phyloP scores from a whole-genome alignment of 2,888 invertebrate species.

The Philaethria dido region DNA sequence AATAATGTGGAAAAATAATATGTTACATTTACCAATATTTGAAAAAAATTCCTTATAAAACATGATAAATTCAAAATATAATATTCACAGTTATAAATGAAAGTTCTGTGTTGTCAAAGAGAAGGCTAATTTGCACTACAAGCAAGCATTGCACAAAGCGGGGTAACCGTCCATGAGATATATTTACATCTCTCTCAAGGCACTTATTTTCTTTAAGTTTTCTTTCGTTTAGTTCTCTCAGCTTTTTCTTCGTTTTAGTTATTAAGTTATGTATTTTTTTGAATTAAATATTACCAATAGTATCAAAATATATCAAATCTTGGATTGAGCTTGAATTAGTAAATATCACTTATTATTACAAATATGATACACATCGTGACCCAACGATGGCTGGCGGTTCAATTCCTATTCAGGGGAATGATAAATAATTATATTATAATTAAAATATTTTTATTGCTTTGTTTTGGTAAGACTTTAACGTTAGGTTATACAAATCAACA shows the following conservation, averaged over 20 bases:
- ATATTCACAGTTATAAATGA: not conserved
- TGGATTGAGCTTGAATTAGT: no score
- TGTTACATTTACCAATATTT: not conserved
- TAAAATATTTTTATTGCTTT: no score
- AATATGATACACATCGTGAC: no score
- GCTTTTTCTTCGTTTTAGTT: conserved; percentile 4
- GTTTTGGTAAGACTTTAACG: no score
- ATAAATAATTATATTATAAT: no score
- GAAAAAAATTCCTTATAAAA: not conserved
- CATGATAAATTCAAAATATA: not conserved
- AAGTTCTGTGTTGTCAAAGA: conserved; percentile 8
- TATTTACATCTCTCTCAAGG: conserved; percentile 9
- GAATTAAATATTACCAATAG: not conserved
- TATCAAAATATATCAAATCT: no score
- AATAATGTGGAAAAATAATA: no score
- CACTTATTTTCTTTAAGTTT: conserved; percentile 11
- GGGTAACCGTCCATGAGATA: conserved; percentile 27
- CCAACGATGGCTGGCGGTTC: no score
- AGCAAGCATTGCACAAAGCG: conserved; percentile 24
- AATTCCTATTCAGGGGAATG: no score
- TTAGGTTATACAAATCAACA: no score
- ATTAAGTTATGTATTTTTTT: not conserved
- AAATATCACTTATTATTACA: no score
- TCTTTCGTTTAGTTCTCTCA: not conserved
- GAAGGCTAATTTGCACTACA: conserved; percentile 20